A percentile compares a stretch with the other conserved stretches of the same genome.
Evolutionary conservation across 1,140 invertebrate genomes (phyloP).

Genomic region (Elysia chlorotica): DNA sequence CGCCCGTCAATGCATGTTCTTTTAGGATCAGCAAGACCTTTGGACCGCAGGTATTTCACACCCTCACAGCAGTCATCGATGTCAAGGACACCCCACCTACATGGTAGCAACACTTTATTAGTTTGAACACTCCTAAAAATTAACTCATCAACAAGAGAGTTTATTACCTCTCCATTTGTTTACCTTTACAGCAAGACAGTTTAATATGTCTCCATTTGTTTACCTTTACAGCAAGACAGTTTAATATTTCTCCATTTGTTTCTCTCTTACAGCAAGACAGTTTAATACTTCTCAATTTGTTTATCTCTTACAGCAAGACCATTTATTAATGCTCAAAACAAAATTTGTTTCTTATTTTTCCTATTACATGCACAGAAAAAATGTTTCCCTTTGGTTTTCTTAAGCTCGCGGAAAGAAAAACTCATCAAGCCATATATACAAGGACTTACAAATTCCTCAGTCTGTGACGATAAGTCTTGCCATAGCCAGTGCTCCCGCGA

Average conservation of each 20-base stretch:
- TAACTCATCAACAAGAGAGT: neutral
- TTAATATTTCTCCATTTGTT: neutral
- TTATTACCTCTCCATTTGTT: neutral
- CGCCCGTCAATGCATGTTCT: conserved; percentile 60
- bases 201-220: neutral
- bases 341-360: too few relatives aligned
- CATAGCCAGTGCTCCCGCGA: conserved; percentile 61
- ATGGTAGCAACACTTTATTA: neutral
- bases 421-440: too few relatives aligned
- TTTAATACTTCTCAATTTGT: neutral
- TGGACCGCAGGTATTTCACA: conserved; percentile 46
- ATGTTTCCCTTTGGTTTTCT: too few relatives aligned
- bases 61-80: conserved; percentile 59
- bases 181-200: neutral
- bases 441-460: conserved; percentile 47
- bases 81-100: conserved; percentile 61
- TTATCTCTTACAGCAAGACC: neutral
- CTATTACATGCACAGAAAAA: too few relatives aligned
- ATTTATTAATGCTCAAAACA: neutral
- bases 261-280: neutral
- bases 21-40: conserved; percentile 52
- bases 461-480: conserved; percentile 51
- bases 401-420: too few relatives aligned
- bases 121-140: neutral
- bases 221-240: neutral